Base-by-base conservation (phyloP, 2,113 vertebrate species). In the Menidia beryllina region DNA sequence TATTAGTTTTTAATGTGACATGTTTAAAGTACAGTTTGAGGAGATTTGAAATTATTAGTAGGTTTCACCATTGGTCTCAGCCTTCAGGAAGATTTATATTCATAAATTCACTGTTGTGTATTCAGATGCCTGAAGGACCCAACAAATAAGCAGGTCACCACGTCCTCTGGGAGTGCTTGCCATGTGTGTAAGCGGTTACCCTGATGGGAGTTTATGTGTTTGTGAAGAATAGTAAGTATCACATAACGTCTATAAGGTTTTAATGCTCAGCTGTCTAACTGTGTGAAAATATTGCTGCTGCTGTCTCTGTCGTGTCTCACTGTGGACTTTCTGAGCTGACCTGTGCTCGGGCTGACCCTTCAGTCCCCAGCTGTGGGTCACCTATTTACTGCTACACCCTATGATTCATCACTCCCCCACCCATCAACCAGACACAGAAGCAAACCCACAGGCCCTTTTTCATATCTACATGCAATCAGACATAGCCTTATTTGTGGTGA, bases 61-160 rank as follows among this genome's bases (percentile, higher is more conserved):
- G 55, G 70, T 69, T 45, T 30, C 51, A 25, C 30, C n/a, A 49
- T 49, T 62, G 24, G 65, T 79, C 57, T 70, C 13, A 21, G 59
- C 21, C 64, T 70, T 66, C 25, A 65, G 54, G 54, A 45, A 63
- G 43, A 85, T 91, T 86, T 77, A 61, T 86, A 89, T 89, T 89
- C 83, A 90, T 89, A 79, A 81, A 85, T 85, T 79, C 73, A 79
- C 30, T 41, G 45, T 69, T 78, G 81, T 79, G 78, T 71, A 77
- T 83, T 88, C 63, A 47, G 43, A 38, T 30, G 83, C 88, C 86
- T 84, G 81, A 70, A 83, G 85, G 75, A 78, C 58, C 73, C 12
- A 5, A 61, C 66, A 75, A 73, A 87, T 77, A 79, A 79, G 70
- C 63, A 75, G 86, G 86, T 87, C 89, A 85, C 75, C 8, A 15